Base-by-base conservation (phyloP, 2,797 vertebrate species). In the Paguma larvata region DNA sequence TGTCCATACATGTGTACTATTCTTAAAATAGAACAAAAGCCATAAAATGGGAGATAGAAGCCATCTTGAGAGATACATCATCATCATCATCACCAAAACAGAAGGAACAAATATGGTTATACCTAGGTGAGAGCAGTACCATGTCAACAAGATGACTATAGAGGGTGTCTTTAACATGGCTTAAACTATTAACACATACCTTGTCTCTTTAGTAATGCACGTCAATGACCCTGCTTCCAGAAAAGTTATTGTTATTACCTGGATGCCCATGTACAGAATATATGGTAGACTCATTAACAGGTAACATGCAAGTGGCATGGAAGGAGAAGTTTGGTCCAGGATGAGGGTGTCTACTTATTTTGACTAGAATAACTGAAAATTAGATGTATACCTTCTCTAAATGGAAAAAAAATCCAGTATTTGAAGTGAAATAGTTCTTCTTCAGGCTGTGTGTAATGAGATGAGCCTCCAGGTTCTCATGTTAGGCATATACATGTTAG, bases 371-470 rank as follows among this genome's bases (percentile, higher is more conserved):
- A 32, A 90, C 13, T 48, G 44, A 89, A 84, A 90, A 83, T 53
- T 46, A 73, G 56, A 80, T 56, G 9, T 30, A 46, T 53, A 25
- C 0, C 46, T 96, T 83, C n/a, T 95, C 18, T 38, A 83, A 90
- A 68, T 92, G 18, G 53, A 88, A 46, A 51, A 27, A n/a, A 77
- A 44, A 38, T 51, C 11, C 44, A 94, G 10, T 16, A 34, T 82
- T 93, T 97, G 19, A 68, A 12, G 15, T 83, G 32, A 77, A 95
- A 70, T 44, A 83, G 12, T 80, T 92, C 46, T 63, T 88, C 34
- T 93, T 77, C 15, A 10, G 6, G 21, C 10, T 87, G 27, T 59
- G 25, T 46, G 9, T 18, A 46, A 16, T 0, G 21, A 38, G 14
- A 67, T 72, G 38, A 73, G 12, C 44, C 25, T 2, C 27, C 44